Evolutionary conservation across 2,888 invertebrate genomes (phyloP).

Genomic region (Branchipolynoe longqiensis): DNA sequence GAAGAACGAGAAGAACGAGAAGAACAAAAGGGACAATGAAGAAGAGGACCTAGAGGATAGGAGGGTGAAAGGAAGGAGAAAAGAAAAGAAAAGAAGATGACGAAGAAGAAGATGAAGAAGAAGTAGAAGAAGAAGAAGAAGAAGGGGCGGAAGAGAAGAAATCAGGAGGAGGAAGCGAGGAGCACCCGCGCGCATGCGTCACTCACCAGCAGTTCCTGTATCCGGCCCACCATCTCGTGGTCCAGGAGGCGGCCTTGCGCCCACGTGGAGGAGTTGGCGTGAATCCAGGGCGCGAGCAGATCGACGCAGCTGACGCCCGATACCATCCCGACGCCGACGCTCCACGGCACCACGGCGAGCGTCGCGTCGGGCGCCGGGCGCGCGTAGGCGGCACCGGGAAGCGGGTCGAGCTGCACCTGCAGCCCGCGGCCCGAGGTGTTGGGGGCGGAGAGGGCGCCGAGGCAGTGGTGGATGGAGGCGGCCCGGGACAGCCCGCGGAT

Average conservation of each 20-base stretch:
- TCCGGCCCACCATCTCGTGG: background rate
- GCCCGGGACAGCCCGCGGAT: constrained; percentile 49
- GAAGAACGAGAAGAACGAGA: too few relatives aligned
- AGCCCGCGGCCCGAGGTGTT: constrained; percentile 34
- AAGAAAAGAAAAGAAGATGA: too few relatives aligned
- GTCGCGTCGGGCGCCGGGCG: background rate
- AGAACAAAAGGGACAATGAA: too few relatives aligned
- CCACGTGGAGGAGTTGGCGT: constrained; percentile 16
- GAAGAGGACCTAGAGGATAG: too few relatives aligned
- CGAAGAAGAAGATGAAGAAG: too few relatives aligned
- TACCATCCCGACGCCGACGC: constrained; percentile 22
- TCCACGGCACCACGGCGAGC: constrained; percentile 39
- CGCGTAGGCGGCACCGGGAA: background rate
- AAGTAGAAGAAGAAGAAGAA: too few relatives aligned
- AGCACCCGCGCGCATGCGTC: too few relatives aligned
- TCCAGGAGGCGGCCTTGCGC: background rate
- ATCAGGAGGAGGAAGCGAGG: too few relatives aligned
- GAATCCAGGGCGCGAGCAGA: constrained; percentile 31
- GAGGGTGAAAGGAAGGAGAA: too few relatives aligned
- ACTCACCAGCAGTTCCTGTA: constrained; percentile 1
- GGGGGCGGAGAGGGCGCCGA: constrained; percentile 10
- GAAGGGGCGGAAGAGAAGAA: too few relatives aligned
- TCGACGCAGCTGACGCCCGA: constrained; percentile 44
- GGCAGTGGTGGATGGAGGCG: constrained; percentile 43
- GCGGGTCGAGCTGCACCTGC: background rate